Evolutionary conservation across 2,113 vertebrate genomes (phyloP), one percentile per base, ranked within the genome.

Genomic region (Thalassarche chlororhynchos): DNA sequence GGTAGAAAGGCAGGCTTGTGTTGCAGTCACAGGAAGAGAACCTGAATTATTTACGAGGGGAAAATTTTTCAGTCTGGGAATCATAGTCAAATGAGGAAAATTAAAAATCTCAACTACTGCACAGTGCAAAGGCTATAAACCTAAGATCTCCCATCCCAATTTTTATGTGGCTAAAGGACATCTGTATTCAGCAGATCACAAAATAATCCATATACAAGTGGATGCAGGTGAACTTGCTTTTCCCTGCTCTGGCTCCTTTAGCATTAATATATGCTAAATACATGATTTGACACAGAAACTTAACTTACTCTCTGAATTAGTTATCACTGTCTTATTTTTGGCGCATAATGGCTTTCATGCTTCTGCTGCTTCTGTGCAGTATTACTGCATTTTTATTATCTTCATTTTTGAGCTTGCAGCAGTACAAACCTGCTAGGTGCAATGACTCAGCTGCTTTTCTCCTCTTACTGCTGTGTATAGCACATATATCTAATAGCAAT

Each of bases 111-210:
- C 54, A 55, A 42, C 58, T 90, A 38, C 46, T 62, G 36, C 40
- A 90, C 16, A 65, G 47, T 70, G 78, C n/a, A 93, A 93, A 94
- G 42, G 8, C 79, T 84, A 24, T 75, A 92, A 86, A 84, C 46
- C 55, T 42, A 85, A 80, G 54, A 79, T 85, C 38, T 79, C 16
- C 34, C n/a, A 34, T 77, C 17, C 36, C 2, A 0, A 12, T 47
- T 90, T 93, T 94, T n/a, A 89, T 94, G 96, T 93, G 95, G 85
- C 71, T 94, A 60, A 92, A 90, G n/a, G 68, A 86, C 75, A 77
- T 66, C 55, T 90, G 26, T 86, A 95, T 74, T 70, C 49, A 83
- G 42, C 14, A 81, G 64, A 57, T 86, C 36, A 47, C 42, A 74
- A 90, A 93, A 36, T 19, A 93, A 81, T 70, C 84, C 5, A 16